phyloP scores from a whole-genome alignment of 2,888 invertebrate genomes.

The Trichacis sp. region DNA sequence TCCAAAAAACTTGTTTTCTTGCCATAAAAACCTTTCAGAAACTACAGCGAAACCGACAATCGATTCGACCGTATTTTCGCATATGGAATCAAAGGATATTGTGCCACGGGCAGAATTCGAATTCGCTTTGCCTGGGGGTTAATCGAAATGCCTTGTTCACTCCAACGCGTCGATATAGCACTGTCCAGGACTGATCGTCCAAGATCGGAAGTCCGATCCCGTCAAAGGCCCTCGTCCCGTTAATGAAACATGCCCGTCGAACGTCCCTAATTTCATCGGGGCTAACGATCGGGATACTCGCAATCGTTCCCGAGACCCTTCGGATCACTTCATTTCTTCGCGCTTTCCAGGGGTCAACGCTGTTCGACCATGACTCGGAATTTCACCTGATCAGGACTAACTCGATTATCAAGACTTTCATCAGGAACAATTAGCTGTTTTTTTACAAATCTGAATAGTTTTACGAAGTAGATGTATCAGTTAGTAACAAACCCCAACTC shows the following conservation, averaged over 20 bases:
- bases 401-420: too few species aligned
- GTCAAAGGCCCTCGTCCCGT: slow-evolving; percentile 39
- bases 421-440: too few species aligned
- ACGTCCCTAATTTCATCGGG: slow-evolving; percentile 24
- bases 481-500: too few species aligned
- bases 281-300: slow-evolving; percentile 22
- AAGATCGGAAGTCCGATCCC: slow-evolving; percentile 46
- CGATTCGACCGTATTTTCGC: background rate
- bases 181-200: slow-evolving; percentile 19
- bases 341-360: too few species aligned
- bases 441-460: too few species aligned
- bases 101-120: slow-evolving; percentile 32
- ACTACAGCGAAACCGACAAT: too few species aligned
- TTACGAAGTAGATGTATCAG: too few species aligned
- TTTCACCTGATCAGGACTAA: too few species aligned
- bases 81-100: background rate
- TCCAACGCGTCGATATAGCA: slow-evolving; percentile 31
- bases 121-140: slow-evolving; percentile 35
- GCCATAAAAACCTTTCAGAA: too few species aligned
- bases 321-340: too few species aligned
- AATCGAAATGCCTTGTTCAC: slow-evolving; percentile 58
- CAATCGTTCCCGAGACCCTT: slow-evolving; percentile 20
- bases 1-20: too few species aligned
- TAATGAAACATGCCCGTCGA: slow-evolving; percentile 49
- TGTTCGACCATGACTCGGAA: too few species aligned